Evolutionary conservation across 2,888 invertebrate genomes (phyloP).

Genomic region (Caenorhabditis doughertyi): DNA sequence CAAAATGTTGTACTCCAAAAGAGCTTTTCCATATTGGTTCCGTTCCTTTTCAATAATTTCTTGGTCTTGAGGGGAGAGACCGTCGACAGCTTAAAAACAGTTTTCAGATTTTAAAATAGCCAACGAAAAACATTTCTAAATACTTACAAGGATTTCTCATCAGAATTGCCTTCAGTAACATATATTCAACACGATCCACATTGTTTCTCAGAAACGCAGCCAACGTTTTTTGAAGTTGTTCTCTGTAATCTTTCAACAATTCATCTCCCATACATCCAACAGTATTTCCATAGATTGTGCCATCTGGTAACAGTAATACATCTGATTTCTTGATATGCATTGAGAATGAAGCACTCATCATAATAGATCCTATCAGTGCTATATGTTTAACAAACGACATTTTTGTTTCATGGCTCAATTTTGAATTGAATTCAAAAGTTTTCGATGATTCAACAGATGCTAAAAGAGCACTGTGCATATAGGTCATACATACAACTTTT

Average conservation of each 20-base stretch:
- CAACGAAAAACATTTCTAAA: no score
- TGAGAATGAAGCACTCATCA: conserved; percentile 42
- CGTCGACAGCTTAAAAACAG: conserved; percentile 22
- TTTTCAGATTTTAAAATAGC: neutral
- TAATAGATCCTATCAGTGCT: conserved; percentile 35
- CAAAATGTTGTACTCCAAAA: conserved; percentile 38
- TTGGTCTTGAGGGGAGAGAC: conserved; percentile 7
- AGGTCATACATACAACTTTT: conserved; percentile 22
- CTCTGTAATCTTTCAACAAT: neutral
- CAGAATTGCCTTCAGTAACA: conserved; percentile 41
- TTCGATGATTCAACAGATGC: conserved; percentile 34
- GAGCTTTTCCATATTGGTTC: conserved; percentile 33
- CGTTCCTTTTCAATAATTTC: conserved; percentile 28
- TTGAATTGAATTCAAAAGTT: conserved; percentile 22
- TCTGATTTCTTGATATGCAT: conserved; percentile 39
- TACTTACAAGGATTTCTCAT: conserved; percentile 20
- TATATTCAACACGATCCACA: conserved; percentile 49
- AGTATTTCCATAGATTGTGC: conserved; percentile 17
- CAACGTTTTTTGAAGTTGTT: conserved; percentile 36
- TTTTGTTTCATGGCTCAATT: conserved; percentile 8
- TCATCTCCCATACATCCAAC: conserved; percentile 7
- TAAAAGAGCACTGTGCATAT: conserved; percentile 39
- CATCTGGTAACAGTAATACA: conserved; percentile 24
- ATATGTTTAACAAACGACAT: conserved; percentile 34
- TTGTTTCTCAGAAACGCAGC: conserved; percentile 36